Evolutionary conservation across 2,797 vertebrate genomes (phyloP).

Genomic region (Xiphophorus birchmanni): DNA sequence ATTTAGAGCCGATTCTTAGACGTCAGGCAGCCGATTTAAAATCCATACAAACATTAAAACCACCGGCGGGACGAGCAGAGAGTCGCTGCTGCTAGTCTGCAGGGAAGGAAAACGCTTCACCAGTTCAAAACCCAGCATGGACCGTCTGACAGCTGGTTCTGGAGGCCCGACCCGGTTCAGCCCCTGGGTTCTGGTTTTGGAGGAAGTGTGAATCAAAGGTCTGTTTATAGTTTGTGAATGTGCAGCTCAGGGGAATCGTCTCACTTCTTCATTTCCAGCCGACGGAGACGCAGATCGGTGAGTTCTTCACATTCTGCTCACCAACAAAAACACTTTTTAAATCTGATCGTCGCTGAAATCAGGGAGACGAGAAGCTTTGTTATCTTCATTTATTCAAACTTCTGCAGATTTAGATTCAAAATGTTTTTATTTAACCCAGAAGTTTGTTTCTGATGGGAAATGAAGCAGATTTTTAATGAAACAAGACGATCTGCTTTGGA

Average conservation of each 20-base stretch:
- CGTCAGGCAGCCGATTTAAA: no score
- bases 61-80: no score
- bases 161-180: neutral
- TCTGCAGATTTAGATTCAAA: neutral
- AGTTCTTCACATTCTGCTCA: neutral
- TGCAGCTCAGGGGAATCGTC: neutral
- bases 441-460: neutral
- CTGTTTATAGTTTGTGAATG: neutral
- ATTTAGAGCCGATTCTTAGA: no score
- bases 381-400: neutral
- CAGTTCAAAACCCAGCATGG: neutral
- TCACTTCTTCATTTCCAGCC: slow-evolving; percentile 9
- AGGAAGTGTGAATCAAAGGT: neutral
- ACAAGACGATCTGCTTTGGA: neutral
- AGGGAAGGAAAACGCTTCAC: no score
- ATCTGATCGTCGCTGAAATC: neutral
- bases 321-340: neutral
- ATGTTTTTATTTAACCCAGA: neutral
- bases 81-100: no score
- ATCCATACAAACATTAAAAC: no score
- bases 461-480: neutral
- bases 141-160: neutral
- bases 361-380: neutral
- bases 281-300: slow-evolving; percentile 13
- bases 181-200: neutral